These are phyloP conservation scores for Eutrigla gurnardus DNA, from an alignment of 2,797 vertebrate species.

Conservation along the genomic window DNA sequence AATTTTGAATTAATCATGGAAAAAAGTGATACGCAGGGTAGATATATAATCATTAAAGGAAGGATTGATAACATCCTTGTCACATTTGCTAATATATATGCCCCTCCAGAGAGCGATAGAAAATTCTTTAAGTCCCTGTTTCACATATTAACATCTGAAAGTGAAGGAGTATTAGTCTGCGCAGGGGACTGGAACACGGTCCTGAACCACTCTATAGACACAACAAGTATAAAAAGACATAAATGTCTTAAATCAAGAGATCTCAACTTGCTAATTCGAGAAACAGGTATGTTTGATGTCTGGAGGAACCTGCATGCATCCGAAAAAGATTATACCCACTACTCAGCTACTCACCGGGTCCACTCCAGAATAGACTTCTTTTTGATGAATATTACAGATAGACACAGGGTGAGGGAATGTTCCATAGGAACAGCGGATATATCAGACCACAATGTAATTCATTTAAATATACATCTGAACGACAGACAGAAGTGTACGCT, in stretches of 20 bases:
- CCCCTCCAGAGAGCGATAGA: background rate
- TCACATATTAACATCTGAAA: too few relatives aligned
- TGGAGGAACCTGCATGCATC: background rate
- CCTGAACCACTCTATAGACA: background rate
- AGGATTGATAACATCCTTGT: background rate
- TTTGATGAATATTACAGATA: too few relatives aligned
- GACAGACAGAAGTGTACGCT: background rate
- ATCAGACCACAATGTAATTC: background rate
- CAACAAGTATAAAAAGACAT: background rate
- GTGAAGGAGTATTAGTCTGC: too few relatives aligned
- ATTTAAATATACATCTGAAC: background rate
- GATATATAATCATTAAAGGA: background rate
- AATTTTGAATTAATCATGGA: background rate
- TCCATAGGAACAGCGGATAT: background rate
- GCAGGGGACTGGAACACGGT: too few relatives aligned
- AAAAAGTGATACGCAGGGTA: background rate
- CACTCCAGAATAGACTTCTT: too few relatives aligned
- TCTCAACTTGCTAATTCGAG: too few relatives aligned
- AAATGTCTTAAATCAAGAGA: background rate
- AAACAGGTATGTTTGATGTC: background rate
- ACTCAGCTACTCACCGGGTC: too few relatives aligned
- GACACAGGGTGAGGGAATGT: too few relatives aligned
- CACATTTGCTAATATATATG: background rate
- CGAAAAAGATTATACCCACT: too few relatives aligned
- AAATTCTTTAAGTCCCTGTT: background rate